These are phyloP conservation scores for Grapholita molesta DNA, from an alignment of 1,140 invertebrate genomes.

Conservation along the genomic window DNA sequence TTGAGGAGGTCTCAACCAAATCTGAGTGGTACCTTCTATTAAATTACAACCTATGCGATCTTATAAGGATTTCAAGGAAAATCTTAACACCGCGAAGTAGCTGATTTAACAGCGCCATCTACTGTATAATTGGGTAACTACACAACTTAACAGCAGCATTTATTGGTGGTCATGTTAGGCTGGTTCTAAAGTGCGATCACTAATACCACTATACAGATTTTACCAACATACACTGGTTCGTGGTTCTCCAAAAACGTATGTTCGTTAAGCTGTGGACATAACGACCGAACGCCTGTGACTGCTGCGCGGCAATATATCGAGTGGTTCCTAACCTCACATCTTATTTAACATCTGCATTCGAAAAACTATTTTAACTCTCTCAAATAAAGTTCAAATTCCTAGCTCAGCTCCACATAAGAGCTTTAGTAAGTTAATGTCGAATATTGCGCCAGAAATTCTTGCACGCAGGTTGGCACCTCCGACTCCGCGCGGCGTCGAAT, in stretches of 20 bases:
- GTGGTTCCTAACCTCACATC: background rate
- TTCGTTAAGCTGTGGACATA: background rate
- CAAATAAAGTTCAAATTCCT: background rate
- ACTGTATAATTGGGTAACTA: too few species aligned
- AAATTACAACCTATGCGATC: too few species aligned
- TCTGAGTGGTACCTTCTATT: too few species aligned
- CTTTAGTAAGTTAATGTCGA: background rate
- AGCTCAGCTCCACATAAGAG: background rate
- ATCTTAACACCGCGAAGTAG: too few species aligned
- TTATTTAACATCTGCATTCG: background rate
- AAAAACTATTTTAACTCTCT: background rate
- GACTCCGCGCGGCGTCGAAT: background rate
- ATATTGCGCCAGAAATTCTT: background rate
- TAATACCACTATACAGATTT: too few species aligned
- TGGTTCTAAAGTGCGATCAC: too few species aligned
- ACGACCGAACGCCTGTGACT: background rate
- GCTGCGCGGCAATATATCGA: slow-evolving; percentile 4
- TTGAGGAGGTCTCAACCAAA: too few species aligned
- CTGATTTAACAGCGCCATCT: too few species aligned
- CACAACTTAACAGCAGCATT: too few species aligned
- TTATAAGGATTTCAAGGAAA: too few species aligned
- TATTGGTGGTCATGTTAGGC: too few species aligned
- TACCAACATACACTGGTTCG: background rate
- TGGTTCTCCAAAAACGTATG: background rate
- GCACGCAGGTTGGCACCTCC: background rate